Percentiles rank a stretch among this genome's conserved stretches.
Conservation (phyloP, 2,113 vertebrate species). For the Cranoglanis bouderius region DNA sequence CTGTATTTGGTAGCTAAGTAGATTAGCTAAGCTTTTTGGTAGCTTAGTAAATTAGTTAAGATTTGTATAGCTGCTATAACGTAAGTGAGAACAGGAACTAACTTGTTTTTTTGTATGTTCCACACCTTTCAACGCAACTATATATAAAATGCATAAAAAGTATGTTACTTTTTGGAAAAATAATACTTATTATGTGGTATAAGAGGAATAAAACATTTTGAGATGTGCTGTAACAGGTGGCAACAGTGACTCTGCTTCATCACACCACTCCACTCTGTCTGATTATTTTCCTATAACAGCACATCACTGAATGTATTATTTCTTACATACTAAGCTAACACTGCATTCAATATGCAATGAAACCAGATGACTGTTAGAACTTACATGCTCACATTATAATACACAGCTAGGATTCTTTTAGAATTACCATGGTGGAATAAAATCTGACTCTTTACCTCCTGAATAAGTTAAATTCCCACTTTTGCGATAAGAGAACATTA, state of each 20-base stretch:
- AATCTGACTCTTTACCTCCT: not conserved
- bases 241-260: not conserved
- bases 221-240: not conserved
- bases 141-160: not conserved
- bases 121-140: not conserved
- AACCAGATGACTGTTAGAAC: not conserved
- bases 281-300: not conserved
- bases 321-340: not conserved
- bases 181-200: not conserved
- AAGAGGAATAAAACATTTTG: not conserved
- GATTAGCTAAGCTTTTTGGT: too few species aligned
- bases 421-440: not conserved
- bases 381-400: rapidly evolving
- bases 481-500: not conserved
- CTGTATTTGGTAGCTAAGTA: too few species aligned
- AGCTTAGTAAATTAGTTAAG: too few species aligned
- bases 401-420: not conserved
- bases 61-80: not conserved
- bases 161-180: not conserved
- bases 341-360: not conserved
- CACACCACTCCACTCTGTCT: not conserved
- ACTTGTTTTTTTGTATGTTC: not conserved
- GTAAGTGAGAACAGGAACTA: not conserved
- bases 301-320: not conserved
- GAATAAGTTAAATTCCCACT: not conserved